Conservation (phyloP, 2,888 invertebrate species). For the Xanthia icteritia region DNA sequence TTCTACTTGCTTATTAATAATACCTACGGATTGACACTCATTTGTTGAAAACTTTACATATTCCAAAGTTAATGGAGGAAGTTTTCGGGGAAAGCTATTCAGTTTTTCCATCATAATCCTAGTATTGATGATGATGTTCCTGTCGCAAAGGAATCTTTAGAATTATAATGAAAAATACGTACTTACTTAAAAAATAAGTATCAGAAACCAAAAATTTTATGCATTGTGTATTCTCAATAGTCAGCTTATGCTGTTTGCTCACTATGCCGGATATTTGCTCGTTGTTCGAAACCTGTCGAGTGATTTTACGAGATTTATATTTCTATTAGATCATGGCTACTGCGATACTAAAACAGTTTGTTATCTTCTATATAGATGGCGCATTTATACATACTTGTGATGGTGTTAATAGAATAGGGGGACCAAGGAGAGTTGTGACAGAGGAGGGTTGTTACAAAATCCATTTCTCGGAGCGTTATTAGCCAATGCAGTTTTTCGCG, state of each 20-base stretch:
- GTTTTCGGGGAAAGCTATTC: neutral
- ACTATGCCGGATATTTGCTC: neutral
- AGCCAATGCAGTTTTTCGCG: neutral
- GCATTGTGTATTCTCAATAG: neutral
- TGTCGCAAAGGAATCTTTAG: neutral
- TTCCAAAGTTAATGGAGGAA: neutral
- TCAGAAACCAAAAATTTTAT: neutral
- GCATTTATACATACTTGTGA: neutral
- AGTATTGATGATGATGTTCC: neutral
- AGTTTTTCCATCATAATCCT: neutral
- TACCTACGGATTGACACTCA: neutral
- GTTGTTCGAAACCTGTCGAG: slow-evolving; percentile 7
- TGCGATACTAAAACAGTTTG: slow-evolving; percentile 31
- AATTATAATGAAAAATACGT: neutral
- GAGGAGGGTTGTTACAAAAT: neutral
- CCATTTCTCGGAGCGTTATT: neutral
- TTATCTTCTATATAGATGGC: neutral
- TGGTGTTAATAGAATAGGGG: neutral
- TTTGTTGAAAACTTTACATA: neutral
- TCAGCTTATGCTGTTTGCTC: slow-evolving; percentile 16
- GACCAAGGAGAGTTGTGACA: neutral
- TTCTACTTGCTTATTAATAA: neutral
- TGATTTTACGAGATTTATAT: slow-evolving; percentile 36
- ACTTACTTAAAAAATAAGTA: neutral
- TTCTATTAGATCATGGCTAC: slow-evolving; percentile 28